Evolutionary conservation across 2,888 invertebrate genomes (phyloP).

Genomic region (Branchipolynoe longqiensis): DNA sequence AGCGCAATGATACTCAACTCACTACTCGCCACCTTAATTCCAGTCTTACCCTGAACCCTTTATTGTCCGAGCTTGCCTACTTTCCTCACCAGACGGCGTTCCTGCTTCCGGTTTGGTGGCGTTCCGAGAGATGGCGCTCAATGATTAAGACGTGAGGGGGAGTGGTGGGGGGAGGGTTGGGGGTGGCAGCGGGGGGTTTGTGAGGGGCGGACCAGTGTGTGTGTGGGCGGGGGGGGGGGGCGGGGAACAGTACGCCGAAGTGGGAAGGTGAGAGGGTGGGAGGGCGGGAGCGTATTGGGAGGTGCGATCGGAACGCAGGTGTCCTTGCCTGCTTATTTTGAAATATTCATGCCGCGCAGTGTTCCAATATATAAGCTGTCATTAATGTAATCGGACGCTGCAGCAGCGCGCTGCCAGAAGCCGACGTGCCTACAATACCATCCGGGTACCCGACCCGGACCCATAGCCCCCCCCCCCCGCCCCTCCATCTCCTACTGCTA

Average conservation of each 20-base stretch:
- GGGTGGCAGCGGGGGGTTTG: not conserved
- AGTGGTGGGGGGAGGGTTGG: not conserved
- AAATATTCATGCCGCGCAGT: slow-evolving; percentile 33
- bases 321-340: slow-evolving; percentile 41
- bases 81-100: slow-evolving; percentile 15
- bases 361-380: slow-evolving; percentile 40
- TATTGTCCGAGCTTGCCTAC: too few relatives aligned
- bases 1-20: too few relatives aligned
- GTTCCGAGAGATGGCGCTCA: not conserved
- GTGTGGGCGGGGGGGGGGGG: not conserved
- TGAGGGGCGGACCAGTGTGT: too few relatives aligned
- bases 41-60: too few relatives aligned
- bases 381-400: slow-evolving; percentile 44
- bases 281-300: not conserved
- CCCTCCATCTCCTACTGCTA: too few relatives aligned
- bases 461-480: too few relatives aligned
- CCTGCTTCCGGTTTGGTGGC: not conserved
- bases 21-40: too few relatives aligned
- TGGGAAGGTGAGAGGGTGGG: not conserved
- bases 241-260: not conserved
- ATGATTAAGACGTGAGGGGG: not conserved
- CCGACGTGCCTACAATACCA: slow-evolving; percentile 12
- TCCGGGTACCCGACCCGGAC: too few relatives aligned
- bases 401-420: not conserved
- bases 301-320: slow-evolving; percentile 14